These are phyloP conservation scores for Pangasius larnaudii DNA, from an alignment of 2,797 vertebrate genomes.

Conservation along the genomic window DNA sequence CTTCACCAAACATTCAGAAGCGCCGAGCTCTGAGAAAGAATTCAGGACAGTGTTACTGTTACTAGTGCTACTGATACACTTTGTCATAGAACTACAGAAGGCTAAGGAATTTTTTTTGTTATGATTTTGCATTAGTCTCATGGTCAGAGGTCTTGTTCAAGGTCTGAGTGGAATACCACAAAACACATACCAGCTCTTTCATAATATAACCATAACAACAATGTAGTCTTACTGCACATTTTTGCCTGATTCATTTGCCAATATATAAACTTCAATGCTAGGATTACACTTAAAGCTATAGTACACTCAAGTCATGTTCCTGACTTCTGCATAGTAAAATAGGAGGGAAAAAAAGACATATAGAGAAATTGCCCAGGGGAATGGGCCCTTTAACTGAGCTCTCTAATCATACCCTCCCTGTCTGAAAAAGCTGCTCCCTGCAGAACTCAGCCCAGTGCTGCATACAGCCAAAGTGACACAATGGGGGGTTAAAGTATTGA, in stretches of 20 bases:
- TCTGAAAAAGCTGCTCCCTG: conserved; percentile 74
- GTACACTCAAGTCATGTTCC: neutral
- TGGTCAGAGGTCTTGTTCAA: neutral
- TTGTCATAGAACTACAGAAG: neutral
- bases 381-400: conserved; percentile 69
- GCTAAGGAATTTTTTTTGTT: neutral
- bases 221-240: neutral
- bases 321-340: neutral
- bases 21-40: neutral
- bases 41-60: neutral
- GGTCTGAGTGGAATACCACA: conserved; percentile 1
- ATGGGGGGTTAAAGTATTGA: conserved; percentile 76
- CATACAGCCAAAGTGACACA: conserved; percentile 72
- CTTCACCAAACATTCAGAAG: neutral
- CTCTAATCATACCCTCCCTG: conserved; percentile 69
- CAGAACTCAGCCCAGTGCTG: conserved; percentile 68
- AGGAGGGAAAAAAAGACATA: conserved; percentile 9
- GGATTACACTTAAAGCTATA: neutral
- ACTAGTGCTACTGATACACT: neutral
- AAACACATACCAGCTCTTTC: neutral
- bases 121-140: conserved; percentile 18
- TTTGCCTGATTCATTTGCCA: neutral
- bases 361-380: conserved; percentile 54
- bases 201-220: neutral
- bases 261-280: neutral